A percentile compares a stretch with the other conserved stretches of the same genome.
Conservation (phyloP, 2,113 vertebrate genomes). For the Anoura caudifer region DNA sequence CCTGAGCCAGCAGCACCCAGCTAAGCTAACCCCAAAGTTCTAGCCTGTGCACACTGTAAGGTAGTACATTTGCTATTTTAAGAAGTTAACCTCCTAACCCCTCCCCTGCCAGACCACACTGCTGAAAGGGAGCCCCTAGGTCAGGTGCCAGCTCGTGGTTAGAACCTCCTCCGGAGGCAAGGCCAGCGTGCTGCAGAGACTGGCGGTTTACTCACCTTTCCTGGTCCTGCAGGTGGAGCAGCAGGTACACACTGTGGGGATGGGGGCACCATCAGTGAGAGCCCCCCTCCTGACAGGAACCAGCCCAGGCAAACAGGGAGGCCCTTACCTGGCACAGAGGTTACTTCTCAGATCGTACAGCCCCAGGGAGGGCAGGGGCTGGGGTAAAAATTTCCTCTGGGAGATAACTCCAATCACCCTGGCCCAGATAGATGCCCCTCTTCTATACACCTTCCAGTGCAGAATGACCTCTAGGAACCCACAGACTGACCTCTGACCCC, state of each 20-base stretch:
- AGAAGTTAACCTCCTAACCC: background rate
- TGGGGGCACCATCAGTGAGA: slow-evolving; percentile 43
- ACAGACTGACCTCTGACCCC: background rate
- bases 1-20: background rate
- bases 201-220: slow-evolving; percentile 82
- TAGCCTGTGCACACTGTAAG: background rate
- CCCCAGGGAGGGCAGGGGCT: background rate
- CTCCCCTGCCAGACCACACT: background rate
- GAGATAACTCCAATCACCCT: background rate
- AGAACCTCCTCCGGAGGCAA: background rate
- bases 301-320: background rate
- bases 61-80: background rate
- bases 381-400: background rate
- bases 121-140: slow-evolving; percentile 46
- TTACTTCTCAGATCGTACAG: background rate
- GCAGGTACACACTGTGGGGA: slow-evolving; percentile 84
- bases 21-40: background rate
- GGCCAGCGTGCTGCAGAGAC: background rate
- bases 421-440: background rate
- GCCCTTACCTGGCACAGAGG: background rate
- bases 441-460: background rate
- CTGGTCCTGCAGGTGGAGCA: slow-evolving; percentile 80
- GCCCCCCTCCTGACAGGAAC: background rate
- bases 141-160: background rate
- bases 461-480: background rate